Conservation (phyloP, 2,797 vertebrate species). For the Stomatorhinus walkeri region DNA sequence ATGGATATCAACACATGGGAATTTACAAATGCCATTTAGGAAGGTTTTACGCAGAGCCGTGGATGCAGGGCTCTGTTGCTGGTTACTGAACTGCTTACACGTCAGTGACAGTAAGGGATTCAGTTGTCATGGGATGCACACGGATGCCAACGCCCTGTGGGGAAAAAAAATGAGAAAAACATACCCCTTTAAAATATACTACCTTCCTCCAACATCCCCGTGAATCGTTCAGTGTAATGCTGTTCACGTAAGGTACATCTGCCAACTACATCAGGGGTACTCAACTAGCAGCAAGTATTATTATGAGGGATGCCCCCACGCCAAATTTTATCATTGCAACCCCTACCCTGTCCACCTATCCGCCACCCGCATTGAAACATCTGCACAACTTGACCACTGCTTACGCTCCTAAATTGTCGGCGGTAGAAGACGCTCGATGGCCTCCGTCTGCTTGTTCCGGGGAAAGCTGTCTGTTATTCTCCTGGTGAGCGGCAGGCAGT, state of each 20-base stretch:
- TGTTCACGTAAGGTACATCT: background rate
- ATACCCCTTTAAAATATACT: background rate
- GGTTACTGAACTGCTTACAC: background rate
- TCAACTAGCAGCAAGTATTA: background rate
- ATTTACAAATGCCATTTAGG: background rate
- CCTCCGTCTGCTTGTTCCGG: background rate
- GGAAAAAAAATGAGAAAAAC: background rate
- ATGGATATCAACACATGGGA: background rate
- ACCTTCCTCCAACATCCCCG: background rate
- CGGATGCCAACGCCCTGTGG: background rate
- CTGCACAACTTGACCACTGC: background rate
- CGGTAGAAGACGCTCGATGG: background rate
- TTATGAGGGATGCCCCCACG: background rate
- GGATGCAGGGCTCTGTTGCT: background rate
- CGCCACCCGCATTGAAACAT: background rate
- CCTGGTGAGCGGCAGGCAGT: background rate
- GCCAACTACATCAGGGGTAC: background rate
- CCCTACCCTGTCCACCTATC: background rate
- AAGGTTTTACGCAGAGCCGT: background rate
- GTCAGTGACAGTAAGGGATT: background rate
- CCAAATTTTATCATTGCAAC: background rate
- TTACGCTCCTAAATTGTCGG: background rate
- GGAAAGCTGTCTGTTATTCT: background rate
- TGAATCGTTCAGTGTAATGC: background rate
- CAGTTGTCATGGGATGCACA: background rate